Evolutionary conservation across 2,113 vertebrate species (phyloP), one percentile per base, ranked within the genome.

Genomic region (Oncorhynchus clarkii): DNA sequence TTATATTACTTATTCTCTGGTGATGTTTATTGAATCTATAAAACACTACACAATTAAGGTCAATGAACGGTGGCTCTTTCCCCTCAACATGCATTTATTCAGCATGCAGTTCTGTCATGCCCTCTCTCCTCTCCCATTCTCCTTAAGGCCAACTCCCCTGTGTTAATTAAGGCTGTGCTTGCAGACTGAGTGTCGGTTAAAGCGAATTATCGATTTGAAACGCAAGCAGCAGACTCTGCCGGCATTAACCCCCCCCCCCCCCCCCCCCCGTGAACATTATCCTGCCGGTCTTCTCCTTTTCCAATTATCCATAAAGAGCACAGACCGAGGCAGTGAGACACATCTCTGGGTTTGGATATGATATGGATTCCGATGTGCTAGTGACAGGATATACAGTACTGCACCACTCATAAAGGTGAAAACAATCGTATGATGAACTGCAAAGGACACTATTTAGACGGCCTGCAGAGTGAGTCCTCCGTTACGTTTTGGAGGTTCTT

Each of bases 171-270:
- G 79, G 80, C 81, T 71, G 57, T 62, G 51, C 73, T 48, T 51
- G 70, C 75, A 45, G 39, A 12, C 39, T 45, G 9, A 11, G 9
- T 45, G 39, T 45, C 39, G 39, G 39, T 45, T 45, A 73, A 76
- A 73, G 60, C 70, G 22, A 83, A 82, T 86, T 87, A 91, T 91
- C 64, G 79, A 89, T 88, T 75, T 76, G 73, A 81, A 80, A 85
- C 65, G 39, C 76, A 82, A 85, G 78, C 57, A 39, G 39, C 8
- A 24, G 73, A 26, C 22, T 7, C 75, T 16, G 72, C 67, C 73
- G 78, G 83, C 72, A 71, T 77, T 51, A 75, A 26, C 64, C 54
- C 76, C 59, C 78, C 62, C 18, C 49, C 0, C 31, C 2, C 24
- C 65, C 27, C 1, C 8, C 31, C 34, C 8, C 9, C 1, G 65